phyloP scores from a whole-genome alignment of 2,888 invertebrate species.

The Philereme transversata region DNA sequence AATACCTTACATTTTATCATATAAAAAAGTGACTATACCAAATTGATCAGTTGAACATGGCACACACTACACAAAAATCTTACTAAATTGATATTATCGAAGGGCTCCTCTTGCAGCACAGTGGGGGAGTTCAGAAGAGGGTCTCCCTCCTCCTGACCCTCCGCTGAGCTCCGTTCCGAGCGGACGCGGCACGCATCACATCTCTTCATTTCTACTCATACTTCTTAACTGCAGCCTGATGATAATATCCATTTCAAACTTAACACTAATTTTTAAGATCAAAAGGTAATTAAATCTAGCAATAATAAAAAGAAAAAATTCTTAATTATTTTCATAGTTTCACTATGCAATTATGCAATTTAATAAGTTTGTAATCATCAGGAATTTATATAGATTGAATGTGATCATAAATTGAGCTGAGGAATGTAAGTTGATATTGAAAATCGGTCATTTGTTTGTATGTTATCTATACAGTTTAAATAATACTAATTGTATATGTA shows the following conservation, averaged over 20 bases:
- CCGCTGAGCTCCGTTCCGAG: conserved; percentile 60
- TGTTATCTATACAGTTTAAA: conserved; percentile 16
- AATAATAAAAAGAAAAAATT: too few relatives aligned
- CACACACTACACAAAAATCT: conserved; percentile 60
- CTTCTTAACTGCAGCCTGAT: conserved; percentile 75
- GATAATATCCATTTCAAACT: conserved; percentile 52
- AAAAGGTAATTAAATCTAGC: too few relatives aligned
- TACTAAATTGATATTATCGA: conserved; percentile 70
- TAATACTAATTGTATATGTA: conserved; percentile 42
- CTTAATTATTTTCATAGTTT: too few relatives aligned
- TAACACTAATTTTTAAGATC: too few relatives aligned
- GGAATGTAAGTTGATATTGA: conserved; percentile 6
- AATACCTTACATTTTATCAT: too few relatives aligned
- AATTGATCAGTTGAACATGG: conserved; percentile 34
- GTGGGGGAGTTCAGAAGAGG: conserved; percentile 69
- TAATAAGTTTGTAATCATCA: too few relatives aligned
- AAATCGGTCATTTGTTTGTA: conserved; percentile 17
- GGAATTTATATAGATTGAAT: neutral
- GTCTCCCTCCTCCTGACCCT: conserved; percentile 58
- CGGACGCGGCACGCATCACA: conserved; percentile 69
- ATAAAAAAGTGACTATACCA: too few relatives aligned
- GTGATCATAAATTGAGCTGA: conserved; percentile 3
- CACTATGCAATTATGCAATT: too few relatives aligned
- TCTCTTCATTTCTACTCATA: conserved; percentile 81
- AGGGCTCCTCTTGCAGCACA: conserved; percentile 67